Evolutionary conservation across 23 tunicate species (phyloP), one percentile per base, ranked within the genome.

Genomic region (Corella eumyota): DNA sequence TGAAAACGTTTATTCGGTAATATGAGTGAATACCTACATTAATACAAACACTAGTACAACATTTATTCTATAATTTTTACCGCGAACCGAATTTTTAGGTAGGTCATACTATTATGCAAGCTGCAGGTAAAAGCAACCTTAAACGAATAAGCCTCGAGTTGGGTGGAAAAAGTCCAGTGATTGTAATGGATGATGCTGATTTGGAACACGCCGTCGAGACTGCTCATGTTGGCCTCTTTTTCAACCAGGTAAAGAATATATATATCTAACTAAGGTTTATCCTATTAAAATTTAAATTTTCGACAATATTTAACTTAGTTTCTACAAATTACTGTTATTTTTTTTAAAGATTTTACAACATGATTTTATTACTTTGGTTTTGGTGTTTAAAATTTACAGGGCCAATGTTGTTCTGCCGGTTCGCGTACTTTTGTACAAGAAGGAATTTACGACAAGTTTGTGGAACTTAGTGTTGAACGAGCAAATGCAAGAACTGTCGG

Each of bases 381-480:
- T n/a, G n/a, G n/a, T n/a, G n/a, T n/a, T n/a, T n/a, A n/a, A n/a
- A n/a, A n/a, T n/a, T n/a, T n/a, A n/a, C 63, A 72, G 98, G 98
- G 93, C 30, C 98, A 90, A 50, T 83, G 93, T 44, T 92, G 93
- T 49, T 70, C 81, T 56, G 98, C 93, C 31, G 98, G 95, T 6
- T 85, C 90, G 1, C 57, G 99, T 1, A 56, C 73, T 32, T 85
- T 73, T 34, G 95, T 93, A 23, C 70, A 85, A 56, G 95, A 93
- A 58, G 74, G 77, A 7, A 78, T 93, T 24, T 85, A 85, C 53
- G 99, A 93, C 34, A 95, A 93, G 53, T 93, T 85, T 57, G 95
- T 93, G 50, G 78, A 85, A 45, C 47, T 72, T 32, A 84, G 95
- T 50, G 83, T 74, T 4, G 99, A 63, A 31, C 66, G 99, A n/a